These are phyloP conservation scores for Tineola bisselliella DNA, from an alignment of 2,888 invertebrate genomes.

Conservation along the genomic window DNA sequence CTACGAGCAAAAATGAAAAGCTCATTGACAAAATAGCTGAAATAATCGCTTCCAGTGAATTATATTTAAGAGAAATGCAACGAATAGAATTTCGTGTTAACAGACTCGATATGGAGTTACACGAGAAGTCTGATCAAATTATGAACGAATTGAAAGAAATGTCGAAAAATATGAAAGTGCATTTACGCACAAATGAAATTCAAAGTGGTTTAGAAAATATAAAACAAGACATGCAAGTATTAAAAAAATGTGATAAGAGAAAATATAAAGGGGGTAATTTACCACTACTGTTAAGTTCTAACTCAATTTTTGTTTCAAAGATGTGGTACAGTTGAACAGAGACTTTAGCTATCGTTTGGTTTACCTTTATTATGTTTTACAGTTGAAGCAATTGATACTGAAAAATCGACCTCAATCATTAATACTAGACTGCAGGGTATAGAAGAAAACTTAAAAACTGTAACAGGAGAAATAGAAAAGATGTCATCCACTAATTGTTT, in stretches of 20 bases:
- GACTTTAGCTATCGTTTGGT: too few relatives aligned
- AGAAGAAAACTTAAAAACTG: conserved; percentile 35
- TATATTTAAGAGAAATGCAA: conserved; percentile 56
- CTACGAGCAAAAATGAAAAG: conserved; percentile 27
- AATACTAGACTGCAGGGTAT: conserved; percentile 34
- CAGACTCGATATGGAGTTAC: conserved; percentile 52
- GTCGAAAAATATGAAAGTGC: conserved; percentile 26
- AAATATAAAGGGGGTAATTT: neutral
- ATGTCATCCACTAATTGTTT: conserved; percentile 47
- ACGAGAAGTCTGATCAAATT: conserved; percentile 50
- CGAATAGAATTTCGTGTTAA: conserved; percentile 53
- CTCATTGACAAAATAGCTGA: conserved; percentile 53
- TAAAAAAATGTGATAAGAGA: neutral
- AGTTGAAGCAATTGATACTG: neutral
- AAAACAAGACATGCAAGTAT: neutral
- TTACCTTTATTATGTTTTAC: neutral
- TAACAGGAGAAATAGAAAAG: conserved; percentile 40
- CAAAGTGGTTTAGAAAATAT: neutral
- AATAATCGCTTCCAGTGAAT: conserved; percentile 49
- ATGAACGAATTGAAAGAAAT: conserved; percentile 41
- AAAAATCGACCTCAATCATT: conserved; percentile 17
- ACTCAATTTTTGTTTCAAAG: too few relatives aligned
- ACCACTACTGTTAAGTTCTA: too few relatives aligned
- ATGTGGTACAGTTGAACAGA: too few relatives aligned
- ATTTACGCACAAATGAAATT: neutral